A percentile compares a stretch with the other conserved stretches of the same genome.
Evolutionary conservation across 2,888 invertebrate species (phyloP).

Genomic region (Charanyca ferruginea): DNA sequence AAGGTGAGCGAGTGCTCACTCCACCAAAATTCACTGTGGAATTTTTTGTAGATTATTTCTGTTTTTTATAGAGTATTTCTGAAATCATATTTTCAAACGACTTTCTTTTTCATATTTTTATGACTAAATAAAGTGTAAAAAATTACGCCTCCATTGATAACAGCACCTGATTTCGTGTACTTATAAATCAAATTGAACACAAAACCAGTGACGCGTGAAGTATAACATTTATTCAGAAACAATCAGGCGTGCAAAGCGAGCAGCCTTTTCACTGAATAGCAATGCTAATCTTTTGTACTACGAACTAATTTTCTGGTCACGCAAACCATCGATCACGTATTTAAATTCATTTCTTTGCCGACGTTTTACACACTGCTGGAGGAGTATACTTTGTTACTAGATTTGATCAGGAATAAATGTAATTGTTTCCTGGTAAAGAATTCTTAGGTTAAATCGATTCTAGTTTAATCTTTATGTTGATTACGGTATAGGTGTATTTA

Average conservation of each 20-base stretch:
- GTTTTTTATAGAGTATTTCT: too few species aligned
- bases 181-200: conserved; percentile 44
- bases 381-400: conserved; percentile 1
- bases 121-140: conserved; percentile 5
- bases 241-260: conserved; percentile 44
- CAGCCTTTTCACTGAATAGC: conserved; percentile 37
- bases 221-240: conserved; percentile 53
- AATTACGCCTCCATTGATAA: conserved; percentile 28
- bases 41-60: too few species aligned
- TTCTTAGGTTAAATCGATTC: conserved; percentile 2
- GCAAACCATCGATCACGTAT: conserved; percentile 58
- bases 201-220: conserved; percentile 46
- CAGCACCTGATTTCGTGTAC: conserved; percentile 30
- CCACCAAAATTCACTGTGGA: too few species aligned
- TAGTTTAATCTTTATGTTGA: not conserved
- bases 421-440: conserved; percentile 19
- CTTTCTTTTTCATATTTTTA: too few species aligned
- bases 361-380: conserved; percentile 29
- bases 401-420: conserved; percentile 29
- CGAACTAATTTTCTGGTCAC: conserved; percentile 59
- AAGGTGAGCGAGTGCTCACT: too few species aligned
- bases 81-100: too few species aligned
- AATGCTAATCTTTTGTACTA: conserved; percentile 52
- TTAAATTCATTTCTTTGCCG: conserved; percentile 52
- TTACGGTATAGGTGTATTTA: too few species aligned